These are phyloP conservation scores for Aphidoletes aphidimyza DNA, from an alignment of 2,888 invertebrate species.

Conservation along the genomic window DNA sequence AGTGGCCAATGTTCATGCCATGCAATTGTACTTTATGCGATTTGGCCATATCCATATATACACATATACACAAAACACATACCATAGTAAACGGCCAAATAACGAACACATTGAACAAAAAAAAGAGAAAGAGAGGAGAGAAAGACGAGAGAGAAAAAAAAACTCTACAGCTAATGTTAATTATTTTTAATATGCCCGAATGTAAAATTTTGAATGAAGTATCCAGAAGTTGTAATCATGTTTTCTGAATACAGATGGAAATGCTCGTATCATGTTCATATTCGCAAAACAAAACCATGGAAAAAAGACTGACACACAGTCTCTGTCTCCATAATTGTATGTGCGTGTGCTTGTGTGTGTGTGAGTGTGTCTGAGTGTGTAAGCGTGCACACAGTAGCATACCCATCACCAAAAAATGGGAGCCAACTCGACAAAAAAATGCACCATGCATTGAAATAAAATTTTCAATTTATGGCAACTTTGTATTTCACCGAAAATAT, in stretches of 20 bases:
- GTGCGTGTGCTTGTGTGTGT: no score
- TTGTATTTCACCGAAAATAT: neutral
- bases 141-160: neutral
- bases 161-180: constrained; percentile 24
- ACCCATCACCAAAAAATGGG: no score
- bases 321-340: no score
- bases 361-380: no score
- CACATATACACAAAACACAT: neutral
- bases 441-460: constrained; percentile 18
- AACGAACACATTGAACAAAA: neutral
- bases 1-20: neutral
- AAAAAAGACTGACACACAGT: neutral
- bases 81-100: neutral
- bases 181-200: constrained; percentile 41
- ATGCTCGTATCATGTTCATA: neutral
- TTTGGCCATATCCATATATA: neutral
- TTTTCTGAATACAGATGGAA: constrained; percentile 4
- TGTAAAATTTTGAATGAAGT: constrained; percentile 13
- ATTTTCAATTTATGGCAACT: constrained; percentile 46
- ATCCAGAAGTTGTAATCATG: constrained; percentile 45
- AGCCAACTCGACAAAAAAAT: neutral
- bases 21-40: neutral
- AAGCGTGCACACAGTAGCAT: no score
- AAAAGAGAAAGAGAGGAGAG: neutral
- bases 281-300: neutral